phyloP scores from a whole-genome alignment of 2,113 vertebrate species.

The Neogale vison region DNA sequence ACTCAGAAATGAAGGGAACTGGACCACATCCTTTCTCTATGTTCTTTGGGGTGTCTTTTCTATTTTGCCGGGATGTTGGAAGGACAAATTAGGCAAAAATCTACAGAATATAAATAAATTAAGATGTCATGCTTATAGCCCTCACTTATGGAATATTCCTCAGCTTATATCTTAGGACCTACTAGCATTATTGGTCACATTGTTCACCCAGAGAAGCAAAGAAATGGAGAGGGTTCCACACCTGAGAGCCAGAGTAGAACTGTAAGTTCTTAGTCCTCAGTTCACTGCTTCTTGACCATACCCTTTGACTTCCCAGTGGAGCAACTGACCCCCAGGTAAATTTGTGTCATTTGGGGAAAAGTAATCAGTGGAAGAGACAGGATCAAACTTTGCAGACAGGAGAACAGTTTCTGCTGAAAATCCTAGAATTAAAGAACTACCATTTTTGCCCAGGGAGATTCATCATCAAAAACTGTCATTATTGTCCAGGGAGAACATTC shows the following conservation, averaged over 20 bases:
- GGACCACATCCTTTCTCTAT: neutral
- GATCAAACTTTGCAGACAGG: neutral
- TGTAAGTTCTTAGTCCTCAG: neutral
- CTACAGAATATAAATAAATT: neutral
- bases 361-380: neutral
- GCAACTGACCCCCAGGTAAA: neutral
- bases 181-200: neutral
- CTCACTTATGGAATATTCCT: neutral
- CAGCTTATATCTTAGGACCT: neutral
- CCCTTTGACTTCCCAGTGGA: neutral
- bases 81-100: neutral
- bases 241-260: neutral
- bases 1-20: neutral
- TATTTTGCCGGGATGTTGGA: neutral
- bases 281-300: neutral
- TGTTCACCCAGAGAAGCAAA: conserved; percentile 16
- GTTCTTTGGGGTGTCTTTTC: neutral
- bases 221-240: neutral
- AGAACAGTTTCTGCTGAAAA: conserved; percentile 15
- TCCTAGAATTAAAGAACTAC: neutral
- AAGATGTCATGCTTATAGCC: neutral
- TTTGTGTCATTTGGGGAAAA: neutral
- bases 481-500: neutral
- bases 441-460: neutral
- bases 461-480: neutral